These are phyloP conservation scores for Catharus bicknelli DNA, from an alignment of 2,113 vertebrate genomes.

Conservation along the genomic window DNA sequence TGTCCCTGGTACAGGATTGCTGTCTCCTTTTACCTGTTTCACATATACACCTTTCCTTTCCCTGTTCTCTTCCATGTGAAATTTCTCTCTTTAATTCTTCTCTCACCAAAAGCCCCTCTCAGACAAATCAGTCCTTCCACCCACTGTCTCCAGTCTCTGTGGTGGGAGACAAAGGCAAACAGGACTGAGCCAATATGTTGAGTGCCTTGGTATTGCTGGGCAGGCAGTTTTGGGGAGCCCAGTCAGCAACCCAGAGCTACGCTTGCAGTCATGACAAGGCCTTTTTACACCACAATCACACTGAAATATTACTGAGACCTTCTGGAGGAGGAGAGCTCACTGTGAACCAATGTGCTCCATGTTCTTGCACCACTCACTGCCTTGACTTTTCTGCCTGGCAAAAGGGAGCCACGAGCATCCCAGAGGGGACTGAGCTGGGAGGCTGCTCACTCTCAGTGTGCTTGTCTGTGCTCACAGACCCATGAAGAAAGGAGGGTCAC, in stretches of 20 bases:
- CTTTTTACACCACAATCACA: not conserved
- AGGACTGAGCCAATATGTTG: not conserved
- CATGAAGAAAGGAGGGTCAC: not conserved
- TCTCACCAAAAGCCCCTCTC: not conserved
- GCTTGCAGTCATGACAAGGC: not conserved
- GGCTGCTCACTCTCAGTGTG: rapidly evolving
- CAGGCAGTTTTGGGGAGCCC: not conserved
- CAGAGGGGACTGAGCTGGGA: not conserved
- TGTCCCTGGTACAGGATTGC: not conserved
- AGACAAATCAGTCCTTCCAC: not conserved
- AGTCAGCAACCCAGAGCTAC: not conserved
- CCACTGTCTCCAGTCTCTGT: not conserved
- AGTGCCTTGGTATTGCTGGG: not conserved
- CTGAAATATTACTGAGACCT: not conserved
- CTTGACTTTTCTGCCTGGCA: not conserved
- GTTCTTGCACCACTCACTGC: not conserved
- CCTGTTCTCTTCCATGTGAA: not conserved
- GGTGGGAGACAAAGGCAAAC: not conserved
- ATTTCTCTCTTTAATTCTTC: not conserved
- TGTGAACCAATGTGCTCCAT: not conserved
- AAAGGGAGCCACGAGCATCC: not conserved
- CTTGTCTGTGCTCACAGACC: not conserved
- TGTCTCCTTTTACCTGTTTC: not conserved
- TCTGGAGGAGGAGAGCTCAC: not conserved
- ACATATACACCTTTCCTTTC: not conserved